These are phyloP conservation scores for Lophotriccus pileatus DNA, from an alignment of 2,797 vertebrate genomes.

Conservation along the genomic window DNA sequence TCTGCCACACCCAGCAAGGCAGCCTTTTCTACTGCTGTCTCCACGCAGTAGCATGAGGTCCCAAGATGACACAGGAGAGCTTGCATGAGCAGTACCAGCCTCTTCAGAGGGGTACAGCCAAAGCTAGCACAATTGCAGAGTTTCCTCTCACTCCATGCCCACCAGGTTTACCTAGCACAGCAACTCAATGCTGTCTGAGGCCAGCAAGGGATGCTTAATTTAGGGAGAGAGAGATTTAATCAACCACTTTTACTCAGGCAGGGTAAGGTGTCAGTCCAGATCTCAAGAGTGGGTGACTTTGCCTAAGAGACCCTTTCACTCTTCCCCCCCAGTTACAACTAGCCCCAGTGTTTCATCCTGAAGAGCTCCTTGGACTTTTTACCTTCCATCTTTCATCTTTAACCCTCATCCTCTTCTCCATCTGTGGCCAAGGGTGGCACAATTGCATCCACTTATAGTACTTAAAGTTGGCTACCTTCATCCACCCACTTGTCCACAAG, in stretches of 20 bases:
- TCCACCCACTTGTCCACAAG: not conserved
- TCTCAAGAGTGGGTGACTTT: not conserved
- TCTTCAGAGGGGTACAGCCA: not conserved
- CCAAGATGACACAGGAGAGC: rapidly evolving
- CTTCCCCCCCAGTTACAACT: not conserved
- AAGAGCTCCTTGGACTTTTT: not conserved
- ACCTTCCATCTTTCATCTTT: not conserved
- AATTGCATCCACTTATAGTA: not conserved
- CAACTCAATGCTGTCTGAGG: not conserved
- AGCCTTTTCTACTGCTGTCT: not conserved
- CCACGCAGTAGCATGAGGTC: not conserved
- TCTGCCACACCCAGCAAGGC: not conserved
- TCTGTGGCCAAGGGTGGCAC: not conserved
- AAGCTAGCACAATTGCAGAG: not conserved
- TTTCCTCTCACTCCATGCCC: not conserved
- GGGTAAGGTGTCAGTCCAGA: not conserved
- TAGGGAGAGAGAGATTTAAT: not conserved
- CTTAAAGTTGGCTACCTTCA: not conserved
- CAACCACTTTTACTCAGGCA: not conserved
- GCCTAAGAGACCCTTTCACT: not conserved
- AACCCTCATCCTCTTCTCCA: not conserved
- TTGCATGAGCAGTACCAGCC: not conserved
- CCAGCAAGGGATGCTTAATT: not conserved
- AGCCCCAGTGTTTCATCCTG: rapidly evolving
- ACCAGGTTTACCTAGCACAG: not conserved